Evolutionary conservation across 1,140 invertebrate genomes (phyloP).

Genomic region (Choristoneura fumiferana): DNA sequence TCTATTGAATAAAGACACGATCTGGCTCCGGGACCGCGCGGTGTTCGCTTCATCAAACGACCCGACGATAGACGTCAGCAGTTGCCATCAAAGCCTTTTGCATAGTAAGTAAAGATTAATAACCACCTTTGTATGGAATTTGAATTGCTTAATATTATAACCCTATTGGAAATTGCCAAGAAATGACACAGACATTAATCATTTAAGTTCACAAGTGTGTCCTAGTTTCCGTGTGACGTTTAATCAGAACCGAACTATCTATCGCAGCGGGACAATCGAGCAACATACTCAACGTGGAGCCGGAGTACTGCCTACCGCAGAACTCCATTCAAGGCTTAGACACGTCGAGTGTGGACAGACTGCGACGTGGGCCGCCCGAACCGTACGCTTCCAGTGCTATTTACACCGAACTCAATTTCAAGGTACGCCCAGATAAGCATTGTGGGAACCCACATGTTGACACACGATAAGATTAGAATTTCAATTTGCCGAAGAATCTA

Average conservation of each 20-base stretch:
- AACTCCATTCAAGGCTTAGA: conserved; percentile 71
- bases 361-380: conserved; percentile 63
- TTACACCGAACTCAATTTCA: conserved; percentile 74
- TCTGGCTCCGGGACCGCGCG: conserved; percentile 69
- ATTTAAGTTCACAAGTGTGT: conserved; percentile 15
- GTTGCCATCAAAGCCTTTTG: conserved; percentile 66
- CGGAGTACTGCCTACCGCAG: conserved; percentile 69
- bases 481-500: conserved; percentile 45
- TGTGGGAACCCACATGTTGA: conserved; percentile 55
- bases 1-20: conserved; percentile 72
- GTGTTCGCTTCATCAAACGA: conserved; percentile 57
- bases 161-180: not conserved
- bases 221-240: conserved; percentile 16
- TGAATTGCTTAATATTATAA: not conserved
- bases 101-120: conserved; percentile 47
- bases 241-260: conserved; percentile 19
- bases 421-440: conserved; percentile 59
- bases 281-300: conserved; percentile 65
- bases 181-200: not conserved
- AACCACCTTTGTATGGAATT: not conserved
- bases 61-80: conserved; percentile 52
- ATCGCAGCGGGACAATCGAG: conserved; percentile 64
- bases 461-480: conserved; percentile 48
- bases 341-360: conserved; percentile 64
- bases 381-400: conserved; percentile 73